Percentiles rank a stretch among this genome's conserved stretches.
Evolutionary conservation across 2,888 invertebrate genomes (phyloP).

Genomic region (Drosophila testacea): DNA sequence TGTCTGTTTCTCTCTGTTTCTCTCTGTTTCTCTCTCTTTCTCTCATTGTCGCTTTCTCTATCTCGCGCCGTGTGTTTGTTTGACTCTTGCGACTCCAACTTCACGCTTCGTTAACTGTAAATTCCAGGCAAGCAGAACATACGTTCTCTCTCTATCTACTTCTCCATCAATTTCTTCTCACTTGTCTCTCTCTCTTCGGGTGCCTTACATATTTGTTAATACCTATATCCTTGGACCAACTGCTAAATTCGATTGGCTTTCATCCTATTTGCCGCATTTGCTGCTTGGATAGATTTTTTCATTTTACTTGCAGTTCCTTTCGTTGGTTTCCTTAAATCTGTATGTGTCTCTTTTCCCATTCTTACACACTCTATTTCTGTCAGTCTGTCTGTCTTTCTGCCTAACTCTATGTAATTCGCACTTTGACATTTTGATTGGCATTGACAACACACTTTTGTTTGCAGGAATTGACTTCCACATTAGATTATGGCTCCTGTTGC

Average conservation of each 20-base stretch:
- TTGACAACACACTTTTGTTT: conserved; percentile 70
- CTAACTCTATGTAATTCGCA: conserved; percentile 56
- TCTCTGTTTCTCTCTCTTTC: conserved; percentile 3
- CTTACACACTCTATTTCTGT: neutral
- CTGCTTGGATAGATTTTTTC: conserved; percentile 76
- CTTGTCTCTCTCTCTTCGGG: conserved; percentile 35
- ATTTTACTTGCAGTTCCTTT: conserved; percentile 52
- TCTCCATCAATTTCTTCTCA: conserved; percentile 17
- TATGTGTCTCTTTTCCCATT: neutral
- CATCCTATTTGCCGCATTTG: conserved; percentile 78
- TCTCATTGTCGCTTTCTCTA: conserved; percentile 7
- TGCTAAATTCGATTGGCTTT: conserved; percentile 75
- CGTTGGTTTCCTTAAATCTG: conserved; percentile 20
- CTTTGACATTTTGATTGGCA: conserved; percentile 79
- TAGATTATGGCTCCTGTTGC: conserved; percentile 39
- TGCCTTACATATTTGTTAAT: conserved; percentile 70
- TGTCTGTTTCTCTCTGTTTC: conserved; percentile 23
- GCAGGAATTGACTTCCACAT: conserved; percentile 55
- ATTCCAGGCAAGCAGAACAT: conserved; percentile 67
- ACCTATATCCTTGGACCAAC: conserved; percentile 55
- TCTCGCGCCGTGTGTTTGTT: conserved; percentile 27
- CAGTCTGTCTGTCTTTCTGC: conserved; percentile 3
- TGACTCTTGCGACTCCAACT: conserved; percentile 61
- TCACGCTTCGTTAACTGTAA: conserved; percentile 78
- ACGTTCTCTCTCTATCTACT: conserved; percentile 34